Conservation (phyloP, 2,888 invertebrate species). For the Ennomos fuscantarius region DNA sequence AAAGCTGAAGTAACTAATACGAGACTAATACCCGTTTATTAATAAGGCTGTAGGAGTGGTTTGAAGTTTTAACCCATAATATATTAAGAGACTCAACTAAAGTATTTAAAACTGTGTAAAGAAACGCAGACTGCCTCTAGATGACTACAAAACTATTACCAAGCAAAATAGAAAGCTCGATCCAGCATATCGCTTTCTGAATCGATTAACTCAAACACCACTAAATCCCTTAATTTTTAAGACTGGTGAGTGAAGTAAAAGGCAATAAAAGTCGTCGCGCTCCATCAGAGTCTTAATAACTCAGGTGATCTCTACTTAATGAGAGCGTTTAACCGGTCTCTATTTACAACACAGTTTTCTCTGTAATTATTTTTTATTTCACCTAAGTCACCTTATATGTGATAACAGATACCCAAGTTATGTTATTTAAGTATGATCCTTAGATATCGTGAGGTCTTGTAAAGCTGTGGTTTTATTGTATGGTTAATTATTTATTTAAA, state of each 20-base stretch:
- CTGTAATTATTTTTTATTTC: conserved; percentile 32
- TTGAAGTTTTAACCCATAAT: no score
- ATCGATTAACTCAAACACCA: conserved; percentile 9
- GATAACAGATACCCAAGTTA: conserved; percentile 12
- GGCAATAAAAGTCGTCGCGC: conserved; percentile 16
- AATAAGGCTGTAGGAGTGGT: no score
- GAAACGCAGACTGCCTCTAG: no score
- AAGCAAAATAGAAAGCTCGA: conserved; percentile 16
- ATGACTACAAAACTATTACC: neutral
- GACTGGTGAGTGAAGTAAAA: conserved; percentile 11
- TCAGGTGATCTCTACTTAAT: conserved; percentile 28
- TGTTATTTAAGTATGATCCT: no score
- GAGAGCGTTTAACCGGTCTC: conserved; percentile 25
- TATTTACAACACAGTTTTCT: conserved; percentile 24
- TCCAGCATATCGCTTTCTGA: neutral
- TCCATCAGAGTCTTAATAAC: conserved; percentile 16
- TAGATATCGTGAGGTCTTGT: no score
- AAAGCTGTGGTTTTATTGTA: no score
- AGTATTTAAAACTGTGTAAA: no score
- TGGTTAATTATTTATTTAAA: no score
- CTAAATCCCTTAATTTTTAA: conserved; percentile 13
- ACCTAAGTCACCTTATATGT: conserved; percentile 12
- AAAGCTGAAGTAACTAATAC: no score
- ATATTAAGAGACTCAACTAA: no score
- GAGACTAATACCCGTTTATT: no score